Base-by-base conservation (phyloP, 2,797 vertebrate species). In the Hipposideros larvatus region DNA sequence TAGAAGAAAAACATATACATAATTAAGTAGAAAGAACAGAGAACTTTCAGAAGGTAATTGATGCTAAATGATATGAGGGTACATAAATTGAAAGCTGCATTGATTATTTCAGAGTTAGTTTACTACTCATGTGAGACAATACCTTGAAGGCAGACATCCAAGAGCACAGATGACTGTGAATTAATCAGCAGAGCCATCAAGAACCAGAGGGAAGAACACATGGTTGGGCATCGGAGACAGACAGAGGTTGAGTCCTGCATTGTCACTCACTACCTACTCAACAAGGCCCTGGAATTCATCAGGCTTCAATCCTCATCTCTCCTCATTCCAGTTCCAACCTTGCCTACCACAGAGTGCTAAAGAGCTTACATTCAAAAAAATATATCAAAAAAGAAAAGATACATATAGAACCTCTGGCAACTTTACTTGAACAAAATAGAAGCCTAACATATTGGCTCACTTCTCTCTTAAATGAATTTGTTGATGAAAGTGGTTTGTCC, bases 391-490 rank as follows among this genome's bases (percentile, higher is more conserved):
- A 85, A 34, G 3, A 83, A 68, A 28, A 79, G 8, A 24, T 75
- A 24, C 46, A 24, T 34, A 10, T n/a, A 87, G 70, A 75, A 65
- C 5, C 14, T 59, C 79, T 65, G 11, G 57, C 41, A 95, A 51
- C 3, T 22, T 79, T 51, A 92, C 13, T 88, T 90, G 41, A 83
- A 51, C 53, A 74, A 92, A 86, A 68, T 37, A 85, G 48, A 75
- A 75, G 26, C 16, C 66, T 51, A 82, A 53, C 11, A 41, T 87
- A n/a, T n/a, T 75, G 22, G 28, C 75, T 97, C 94, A 13, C 24
- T 70, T 98, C 95, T 97, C 96, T 95, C 77, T 97, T 96, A 97
- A 96, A 97, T 96, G 85, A 96, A 87, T 96, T 97, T 97, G 93
- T 97, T 98, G 93, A 97, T 96, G 92, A 96, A 97, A 43, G 55